phyloP scores from a whole-genome alignment of 53 echinoderm and acorn worm species.

The Crossaster papposus region DNA sequence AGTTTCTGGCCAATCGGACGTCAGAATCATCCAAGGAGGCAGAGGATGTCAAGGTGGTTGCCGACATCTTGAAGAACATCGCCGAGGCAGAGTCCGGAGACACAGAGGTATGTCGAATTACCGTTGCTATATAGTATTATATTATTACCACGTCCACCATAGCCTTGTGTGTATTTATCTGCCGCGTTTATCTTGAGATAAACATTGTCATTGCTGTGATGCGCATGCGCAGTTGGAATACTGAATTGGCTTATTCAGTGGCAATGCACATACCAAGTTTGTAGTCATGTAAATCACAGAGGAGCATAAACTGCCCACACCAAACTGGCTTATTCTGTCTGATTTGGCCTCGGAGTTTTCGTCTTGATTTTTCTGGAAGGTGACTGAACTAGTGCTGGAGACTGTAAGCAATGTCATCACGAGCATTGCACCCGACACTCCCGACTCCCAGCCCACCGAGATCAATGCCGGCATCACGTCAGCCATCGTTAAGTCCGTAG shows the following conservation, averaged over 20 bases:
- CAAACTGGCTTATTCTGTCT: no score
- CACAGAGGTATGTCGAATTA: not conserved
- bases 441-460: not conserved
- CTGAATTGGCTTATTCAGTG: no score
- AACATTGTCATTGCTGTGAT: no score
- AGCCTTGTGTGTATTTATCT: no score
- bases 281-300: no score
- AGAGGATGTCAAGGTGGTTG: not conserved
- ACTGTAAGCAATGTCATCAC: slow-evolving; percentile 58
- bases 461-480: slow-evolving; percentile 16
- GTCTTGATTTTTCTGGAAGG: slow-evolving; percentile 35
- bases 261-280: no score
- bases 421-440: not conserved
- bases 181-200: no score
- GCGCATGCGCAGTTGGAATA: no score
- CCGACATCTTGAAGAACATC: slow-evolving; percentile 4
- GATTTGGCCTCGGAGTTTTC: no score
- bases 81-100: not conserved
- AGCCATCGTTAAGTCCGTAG: slow-evolving; percentile 37
- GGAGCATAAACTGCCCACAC: no score
- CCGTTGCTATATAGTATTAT: no score
- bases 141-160: no score
- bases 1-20: slow-evolving; percentile 40
- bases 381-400: slow-evolving; percentile 57
- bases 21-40: not conserved